Conservation (phyloP, 2,797 vertebrate genomes). For the Gallinago stenura region DNA sequence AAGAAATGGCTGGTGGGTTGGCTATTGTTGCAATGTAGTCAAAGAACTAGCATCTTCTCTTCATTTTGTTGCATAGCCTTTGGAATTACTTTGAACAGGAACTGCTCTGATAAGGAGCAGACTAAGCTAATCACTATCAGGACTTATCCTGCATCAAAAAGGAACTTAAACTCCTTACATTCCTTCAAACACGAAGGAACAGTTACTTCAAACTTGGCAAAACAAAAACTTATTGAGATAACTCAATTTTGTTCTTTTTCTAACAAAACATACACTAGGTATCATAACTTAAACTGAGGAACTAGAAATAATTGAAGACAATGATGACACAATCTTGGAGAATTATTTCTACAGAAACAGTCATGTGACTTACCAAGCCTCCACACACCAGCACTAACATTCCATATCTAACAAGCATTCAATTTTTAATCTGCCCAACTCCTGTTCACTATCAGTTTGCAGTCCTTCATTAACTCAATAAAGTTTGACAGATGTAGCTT, state of each 20-base stretch:
- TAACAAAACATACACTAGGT: neutral
- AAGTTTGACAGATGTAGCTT: neutral
- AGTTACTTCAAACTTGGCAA: neutral
- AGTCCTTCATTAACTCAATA: neutral
- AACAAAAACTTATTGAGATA: neutral
- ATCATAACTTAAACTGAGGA: neutral
- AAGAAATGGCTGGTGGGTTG: neutral
- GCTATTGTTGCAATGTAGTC: neutral
- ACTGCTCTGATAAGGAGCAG: neutral
- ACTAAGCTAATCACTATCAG: neutral
- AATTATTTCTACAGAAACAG: neutral
- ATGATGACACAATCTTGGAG: rapidly evolving
- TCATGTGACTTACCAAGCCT: neutral
- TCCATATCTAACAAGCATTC: neutral
- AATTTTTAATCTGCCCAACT: neutral
- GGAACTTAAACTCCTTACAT: neutral
- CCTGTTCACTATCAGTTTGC: neutral
- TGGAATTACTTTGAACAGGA: neutral
- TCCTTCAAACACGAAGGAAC: neutral
- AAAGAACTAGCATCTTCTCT: neutral
- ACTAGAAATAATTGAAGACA: neutral
- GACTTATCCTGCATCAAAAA: neutral
- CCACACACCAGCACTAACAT: neutral
- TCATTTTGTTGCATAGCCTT: neutral
- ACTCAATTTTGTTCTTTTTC: neutral